Evolutionary conservation across 1,140 invertebrate genomes (phyloP).

Genomic region (Oncopeltus fasciatus): DNA sequence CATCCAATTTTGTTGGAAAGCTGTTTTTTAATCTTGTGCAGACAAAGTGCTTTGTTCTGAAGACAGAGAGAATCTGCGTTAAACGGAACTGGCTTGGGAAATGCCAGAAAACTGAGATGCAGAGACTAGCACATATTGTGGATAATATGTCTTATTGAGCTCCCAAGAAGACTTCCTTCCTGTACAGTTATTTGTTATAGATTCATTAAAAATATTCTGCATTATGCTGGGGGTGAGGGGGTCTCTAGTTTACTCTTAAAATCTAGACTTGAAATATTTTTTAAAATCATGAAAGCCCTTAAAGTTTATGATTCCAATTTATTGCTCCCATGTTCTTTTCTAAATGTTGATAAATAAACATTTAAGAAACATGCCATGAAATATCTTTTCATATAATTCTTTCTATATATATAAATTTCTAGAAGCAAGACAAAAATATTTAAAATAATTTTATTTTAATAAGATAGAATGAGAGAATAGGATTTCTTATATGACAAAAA

Average conservation of each 20-base stretch:
- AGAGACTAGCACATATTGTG: conserved; percentile 57
- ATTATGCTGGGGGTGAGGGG: not conserved
- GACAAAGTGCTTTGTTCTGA: conserved; percentile 80
- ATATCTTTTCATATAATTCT: no score
- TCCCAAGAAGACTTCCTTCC: not conserved
- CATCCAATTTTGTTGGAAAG: conserved; percentile 79
- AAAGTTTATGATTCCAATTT: no score
- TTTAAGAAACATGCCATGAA: no score
- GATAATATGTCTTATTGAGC: conserved; percentile 50
- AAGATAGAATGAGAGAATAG: no score
- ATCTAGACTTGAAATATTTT: no score
- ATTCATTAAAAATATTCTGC: not conserved
- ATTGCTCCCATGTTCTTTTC: no score
- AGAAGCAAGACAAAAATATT: no score
- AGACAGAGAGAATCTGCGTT: conserved; percentile 56
- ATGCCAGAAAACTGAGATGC: conserved; percentile 50
- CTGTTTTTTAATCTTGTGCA: conserved; percentile 88
- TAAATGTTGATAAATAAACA: no score
- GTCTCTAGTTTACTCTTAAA: not conserved
- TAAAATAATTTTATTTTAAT: no score
- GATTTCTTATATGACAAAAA: no score
- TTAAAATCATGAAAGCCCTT: no score
- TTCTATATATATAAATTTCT: no score
- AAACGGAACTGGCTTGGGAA: conserved; percentile 69
- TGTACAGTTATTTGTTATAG: not conserved